Evolutionary conservation across 2,113 vertebrate species (phyloP).

Genomic region (Etia nguti): DNA sequence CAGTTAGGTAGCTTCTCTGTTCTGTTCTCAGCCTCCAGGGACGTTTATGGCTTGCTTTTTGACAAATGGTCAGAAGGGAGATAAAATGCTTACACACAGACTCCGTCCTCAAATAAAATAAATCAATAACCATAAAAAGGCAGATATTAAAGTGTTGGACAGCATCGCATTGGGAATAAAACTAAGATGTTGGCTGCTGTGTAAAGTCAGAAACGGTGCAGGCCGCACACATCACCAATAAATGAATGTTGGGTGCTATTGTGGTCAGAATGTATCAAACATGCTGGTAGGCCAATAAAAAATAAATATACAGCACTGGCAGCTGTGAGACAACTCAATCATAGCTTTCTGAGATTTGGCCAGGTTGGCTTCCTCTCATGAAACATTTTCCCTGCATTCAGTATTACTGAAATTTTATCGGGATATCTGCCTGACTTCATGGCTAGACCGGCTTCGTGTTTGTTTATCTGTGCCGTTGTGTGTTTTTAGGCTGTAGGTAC

Average conservation of each 20-base stretch:
- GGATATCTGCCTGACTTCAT: background rate
- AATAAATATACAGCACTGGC: constrained; percentile 17
- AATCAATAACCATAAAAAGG: constrained; percentile 54
- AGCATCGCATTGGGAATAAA: constrained; percentile 32
- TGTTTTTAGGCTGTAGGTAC: background rate
- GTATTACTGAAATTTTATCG: background rate
- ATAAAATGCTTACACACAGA: constrained; percentile 32
- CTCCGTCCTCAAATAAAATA: constrained; percentile 38
- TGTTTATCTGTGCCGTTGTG: background rate
- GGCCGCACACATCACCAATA: constrained; percentile 26
- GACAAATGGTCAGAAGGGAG: constrained; percentile 28
- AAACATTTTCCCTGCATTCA: constrained; percentile 9
- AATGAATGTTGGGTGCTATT: constrained; percentile 34
- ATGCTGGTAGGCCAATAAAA: constrained; percentile 35
- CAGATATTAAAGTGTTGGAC: constrained; percentile 35
- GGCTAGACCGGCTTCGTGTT: constrained; percentile 9
- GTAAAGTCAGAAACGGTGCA: constrained; percentile 17
- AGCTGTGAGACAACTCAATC: constrained; percentile 28
- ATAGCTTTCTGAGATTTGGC: constrained; percentile 24
- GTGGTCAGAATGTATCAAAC: constrained; percentile 44
- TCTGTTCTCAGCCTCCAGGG: constrained; percentile 2
- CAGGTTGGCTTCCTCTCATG: background rate
- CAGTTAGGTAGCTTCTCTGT: constrained; percentile 15
- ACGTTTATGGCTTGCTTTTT: constrained; percentile 38
- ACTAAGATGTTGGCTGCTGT: constrained; percentile 40